Evolutionary conservation across 2,113 vertebrate species (phyloP).

Genomic region (Heloderma charlesbogerti): DNA sequence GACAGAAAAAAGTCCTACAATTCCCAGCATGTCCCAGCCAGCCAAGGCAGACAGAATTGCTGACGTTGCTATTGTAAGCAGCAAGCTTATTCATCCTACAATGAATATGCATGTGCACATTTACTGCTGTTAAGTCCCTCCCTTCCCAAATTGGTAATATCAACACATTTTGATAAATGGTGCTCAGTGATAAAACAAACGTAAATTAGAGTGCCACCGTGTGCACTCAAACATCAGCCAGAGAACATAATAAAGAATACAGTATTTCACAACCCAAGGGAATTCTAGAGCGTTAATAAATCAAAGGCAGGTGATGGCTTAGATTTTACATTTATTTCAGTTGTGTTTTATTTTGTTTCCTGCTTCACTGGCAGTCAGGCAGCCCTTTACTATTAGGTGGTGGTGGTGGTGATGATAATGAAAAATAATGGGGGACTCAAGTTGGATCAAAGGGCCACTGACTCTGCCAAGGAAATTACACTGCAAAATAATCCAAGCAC

Average conservation of each 20-base stretch:
- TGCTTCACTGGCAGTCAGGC: not conserved
- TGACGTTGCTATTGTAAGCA: not conserved
- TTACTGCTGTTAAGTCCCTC: not conserved
- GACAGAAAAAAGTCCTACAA: too few relatives aligned
- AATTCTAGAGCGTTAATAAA: not conserved
- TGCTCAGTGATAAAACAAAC: not conserved
- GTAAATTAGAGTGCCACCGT: not conserved
- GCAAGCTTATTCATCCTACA: not conserved
- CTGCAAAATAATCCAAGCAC: not conserved
- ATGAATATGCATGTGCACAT: constrained; percentile 34
- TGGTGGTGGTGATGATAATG: not conserved
- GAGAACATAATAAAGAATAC: constrained; percentile 15
- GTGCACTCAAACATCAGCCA: not conserved
- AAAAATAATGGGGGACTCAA: not conserved
- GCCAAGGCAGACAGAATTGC: not conserved
- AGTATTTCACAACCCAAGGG: constrained; percentile 11
- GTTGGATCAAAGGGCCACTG: not conserved
- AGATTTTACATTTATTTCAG: constrained; percentile 13
- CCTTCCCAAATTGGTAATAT: not conserved
- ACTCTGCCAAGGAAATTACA: not conserved
- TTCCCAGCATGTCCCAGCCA: too few relatives aligned
- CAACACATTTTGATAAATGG: constrained; percentile 18
- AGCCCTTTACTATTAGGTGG: not conserved
- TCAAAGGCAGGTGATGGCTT: constrained; percentile 9
- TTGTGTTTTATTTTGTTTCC: constrained; percentile 9